A percentile compares a stretch with the other conserved stretches of the same genome.
Conservation (phyloP, 2,797 vertebrate species). For the Ataeniobius toweri region DNA sequence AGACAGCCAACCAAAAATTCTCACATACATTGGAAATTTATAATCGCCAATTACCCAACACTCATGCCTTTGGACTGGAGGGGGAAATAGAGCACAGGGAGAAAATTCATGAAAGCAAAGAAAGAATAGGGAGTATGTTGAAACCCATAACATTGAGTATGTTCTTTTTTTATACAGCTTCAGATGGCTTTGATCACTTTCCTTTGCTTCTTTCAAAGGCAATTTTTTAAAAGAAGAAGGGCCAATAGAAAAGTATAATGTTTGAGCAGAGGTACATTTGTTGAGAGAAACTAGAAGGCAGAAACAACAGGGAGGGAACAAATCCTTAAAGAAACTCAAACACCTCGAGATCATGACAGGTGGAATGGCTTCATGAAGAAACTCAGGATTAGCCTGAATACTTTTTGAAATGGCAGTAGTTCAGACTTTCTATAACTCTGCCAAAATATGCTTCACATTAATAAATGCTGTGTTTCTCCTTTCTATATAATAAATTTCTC, state of each 20-base stretch:
- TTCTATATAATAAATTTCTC: neutral
- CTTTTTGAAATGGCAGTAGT: neutral
- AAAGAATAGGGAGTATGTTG: neutral
- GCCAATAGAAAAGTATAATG: neutral
- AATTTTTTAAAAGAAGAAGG: neutral
- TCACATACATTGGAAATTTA: neutral
- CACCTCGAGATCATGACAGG: too few relatives aligned
- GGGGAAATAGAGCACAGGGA: neutral
- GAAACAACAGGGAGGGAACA: too few relatives aligned
- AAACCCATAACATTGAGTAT: neutral
- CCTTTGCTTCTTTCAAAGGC: neutral
- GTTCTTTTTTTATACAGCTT: neutral
- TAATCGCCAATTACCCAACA: neutral
- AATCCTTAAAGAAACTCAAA: too few relatives aligned
- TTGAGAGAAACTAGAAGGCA: too few relatives aligned
- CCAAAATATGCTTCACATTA: neutral
- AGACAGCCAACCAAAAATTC: neutral
- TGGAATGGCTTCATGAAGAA: neutral
- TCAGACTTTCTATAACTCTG: neutral
- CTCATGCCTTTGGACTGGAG: neutral
- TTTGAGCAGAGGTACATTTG: neutral
- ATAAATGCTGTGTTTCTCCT: neutral
- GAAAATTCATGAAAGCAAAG: neutral
- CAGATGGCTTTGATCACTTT: neutral
- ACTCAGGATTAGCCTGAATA: neutral